phyloP scores from a whole-genome alignment of 1,140 invertebrate genomes.

The Achatina immaculata region DNA sequence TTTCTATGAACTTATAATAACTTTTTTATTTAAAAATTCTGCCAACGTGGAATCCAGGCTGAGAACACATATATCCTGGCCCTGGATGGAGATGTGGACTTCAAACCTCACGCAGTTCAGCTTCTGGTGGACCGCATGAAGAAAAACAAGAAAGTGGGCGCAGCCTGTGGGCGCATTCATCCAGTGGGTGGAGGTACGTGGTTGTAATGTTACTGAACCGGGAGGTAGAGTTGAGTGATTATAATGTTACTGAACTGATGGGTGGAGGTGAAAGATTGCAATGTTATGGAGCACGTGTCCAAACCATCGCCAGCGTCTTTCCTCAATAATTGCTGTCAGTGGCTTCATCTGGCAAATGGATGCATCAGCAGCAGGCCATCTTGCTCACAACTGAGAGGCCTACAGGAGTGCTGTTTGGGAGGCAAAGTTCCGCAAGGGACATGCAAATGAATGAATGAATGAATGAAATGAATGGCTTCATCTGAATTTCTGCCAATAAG shows the following conservation, averaged over 20 bases:
- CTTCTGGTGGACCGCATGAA: slow-evolving; percentile 75
- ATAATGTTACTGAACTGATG: neutral
- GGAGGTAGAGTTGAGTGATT: slow-evolving; percentile 70
- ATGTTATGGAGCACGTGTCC: too few relatives aligned
- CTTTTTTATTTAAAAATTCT: neutral
- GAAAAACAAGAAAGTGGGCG: slow-evolving; percentile 74
- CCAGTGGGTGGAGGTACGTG: slow-evolving; percentile 72
- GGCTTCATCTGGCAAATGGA: too few relatives aligned
- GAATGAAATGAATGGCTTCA: too few relatives aligned
- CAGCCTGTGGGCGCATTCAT: slow-evolving; percentile 75
- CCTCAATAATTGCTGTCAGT: too few relatives aligned
- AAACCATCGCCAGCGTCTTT: too few relatives aligned
- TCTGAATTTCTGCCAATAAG: too few relatives aligned
- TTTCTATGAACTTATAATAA: too few relatives aligned
- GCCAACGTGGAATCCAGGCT: slow-evolving; percentile 76
- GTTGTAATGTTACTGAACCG: neutral
- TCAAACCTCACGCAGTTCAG: slow-evolving; percentile 74
- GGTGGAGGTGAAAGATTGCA: slow-evolving; percentile 71
- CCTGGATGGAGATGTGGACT: slow-evolving; percentile 75
- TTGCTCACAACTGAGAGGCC: too few relatives aligned
- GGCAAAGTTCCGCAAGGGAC: too few relatives aligned
- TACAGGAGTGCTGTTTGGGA: too few relatives aligned
- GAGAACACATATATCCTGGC: slow-evolving; percentile 75
- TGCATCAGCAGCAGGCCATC: too few relatives aligned
- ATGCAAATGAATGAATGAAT: too few relatives aligned